Conservation (phyloP, 1,140 invertebrate genomes). For the Rhizoglyphus robini region DNA sequence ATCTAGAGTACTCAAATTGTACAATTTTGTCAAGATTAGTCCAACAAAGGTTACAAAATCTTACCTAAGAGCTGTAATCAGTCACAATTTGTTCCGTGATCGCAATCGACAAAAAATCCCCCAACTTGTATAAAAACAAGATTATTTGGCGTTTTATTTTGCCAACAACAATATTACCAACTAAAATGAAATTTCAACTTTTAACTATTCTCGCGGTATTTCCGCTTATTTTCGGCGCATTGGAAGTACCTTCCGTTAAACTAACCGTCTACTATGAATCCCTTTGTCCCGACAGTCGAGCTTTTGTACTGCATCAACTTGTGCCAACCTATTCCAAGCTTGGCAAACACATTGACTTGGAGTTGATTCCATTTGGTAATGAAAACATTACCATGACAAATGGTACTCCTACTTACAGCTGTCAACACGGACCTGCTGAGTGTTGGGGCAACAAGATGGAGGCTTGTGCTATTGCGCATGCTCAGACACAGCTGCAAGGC, state of each 20-base stretch:
- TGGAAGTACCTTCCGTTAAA: not conserved
- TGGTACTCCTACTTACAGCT: not conserved
- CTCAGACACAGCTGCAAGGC: not conserved
- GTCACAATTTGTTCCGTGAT: too few relatives aligned
- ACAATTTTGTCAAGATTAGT: too few relatives aligned
- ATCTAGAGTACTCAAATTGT: too few relatives aligned
- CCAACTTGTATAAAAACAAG: too few relatives aligned
- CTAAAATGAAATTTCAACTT: too few relatives aligned
- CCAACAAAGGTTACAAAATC: too few relatives aligned
- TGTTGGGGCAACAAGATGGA: slow-evolving; percentile 29
- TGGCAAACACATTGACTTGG: slow-evolving; percentile 32
- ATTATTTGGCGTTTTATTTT: too few relatives aligned
- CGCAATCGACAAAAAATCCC: too few relatives aligned
- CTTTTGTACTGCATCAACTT: slow-evolving; percentile 64
- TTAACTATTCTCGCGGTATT: too few relatives aligned
- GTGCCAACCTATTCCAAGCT: slow-evolving; percentile 43
- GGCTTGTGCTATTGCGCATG: slow-evolving; percentile 8
- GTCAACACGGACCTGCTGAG: slow-evolving; percentile 22
- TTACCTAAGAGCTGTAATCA: too few relatives aligned
- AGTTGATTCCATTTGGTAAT: slow-evolving; percentile 70
- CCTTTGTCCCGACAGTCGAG: slow-evolving; percentile 73
- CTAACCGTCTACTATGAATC: slow-evolving; percentile 44
- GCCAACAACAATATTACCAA: too few relatives aligned
- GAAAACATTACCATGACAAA: slow-evolving; percentile 36
- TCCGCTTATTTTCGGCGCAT: too few relatives aligned